Evolutionary conservation across 2,888 invertebrate genomes (phyloP), one percentile per base, ranked within the genome.

Genomic region (Melanophora roralis): DNA sequence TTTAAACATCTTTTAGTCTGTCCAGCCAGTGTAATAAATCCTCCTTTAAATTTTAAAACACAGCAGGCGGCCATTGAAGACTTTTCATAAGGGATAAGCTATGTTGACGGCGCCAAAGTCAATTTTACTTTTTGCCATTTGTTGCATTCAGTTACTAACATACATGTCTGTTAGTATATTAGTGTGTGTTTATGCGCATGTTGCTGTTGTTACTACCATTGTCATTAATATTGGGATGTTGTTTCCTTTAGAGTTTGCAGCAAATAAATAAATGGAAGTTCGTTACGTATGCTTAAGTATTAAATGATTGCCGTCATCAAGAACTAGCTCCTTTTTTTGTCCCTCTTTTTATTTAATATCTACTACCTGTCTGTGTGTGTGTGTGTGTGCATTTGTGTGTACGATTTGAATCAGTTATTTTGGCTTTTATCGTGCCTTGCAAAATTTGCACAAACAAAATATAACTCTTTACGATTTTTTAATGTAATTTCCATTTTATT

Each of bases 101-200:
- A 62, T 75, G 71, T 60, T 80, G 79, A 80, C 75, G 75, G 75
- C 79, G 71, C 79, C 75, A 79, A 79, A 62, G 47, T 27, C 57
- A 62, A 1, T 62, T 47, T 49, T n/a, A 43, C 1, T 62, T 67
- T 62, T 36, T 62, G 9, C 14, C 14, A 45, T 59, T 12, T 62
- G 32, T 72, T 55, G 45, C 43, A 47, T 62, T 21, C 23, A 19
- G 19, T 32, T 3, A 49, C 23, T 49, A 49, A 49, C 6, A 49
- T 23, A 49, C 19, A 6, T 21, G 9, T 21, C 11, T 43, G 9
- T 14, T 19, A 6, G n/a, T 49, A 6, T n/a, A 12, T 1, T n/a
- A 5, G n/a, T 7, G n/a, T 9, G 1, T 21, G n/a, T 7, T 6
- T 9, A 3, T 21, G n/a, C 16, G 16, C n/a, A 6, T 21, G 21